phyloP scores from a whole-genome alignment of 2,888 invertebrate species.

The Coelopa pilipes region DNA sequence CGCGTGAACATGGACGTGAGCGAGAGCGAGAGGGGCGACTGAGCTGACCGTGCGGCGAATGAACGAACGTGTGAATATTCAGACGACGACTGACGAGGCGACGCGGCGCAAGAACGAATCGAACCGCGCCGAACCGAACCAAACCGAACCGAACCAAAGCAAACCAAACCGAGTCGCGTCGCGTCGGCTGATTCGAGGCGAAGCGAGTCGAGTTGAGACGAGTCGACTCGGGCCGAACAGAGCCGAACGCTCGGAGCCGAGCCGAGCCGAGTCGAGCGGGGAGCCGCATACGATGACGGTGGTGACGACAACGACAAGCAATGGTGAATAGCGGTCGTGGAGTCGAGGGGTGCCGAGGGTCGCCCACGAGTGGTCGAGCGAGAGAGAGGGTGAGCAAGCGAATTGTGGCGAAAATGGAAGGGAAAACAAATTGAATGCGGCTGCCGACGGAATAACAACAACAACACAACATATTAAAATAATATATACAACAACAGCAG shows the following conservation, averaged over 20 bases:
- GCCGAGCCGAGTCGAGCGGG: slow-evolving; percentile 28
- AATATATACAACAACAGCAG: no score
- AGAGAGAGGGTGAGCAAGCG: slow-evolving; percentile 42
- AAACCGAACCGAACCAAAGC: slow-evolving; percentile 1
- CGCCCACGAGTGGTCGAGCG: slow-evolving; percentile 31
- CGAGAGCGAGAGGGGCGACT: neutral
- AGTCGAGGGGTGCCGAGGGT: no score
- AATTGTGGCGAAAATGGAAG: slow-evolving; percentile 39
- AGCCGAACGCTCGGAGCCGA: no score
- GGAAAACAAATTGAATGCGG: slow-evolving; percentile 31
- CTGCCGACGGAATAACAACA: slow-evolving; percentile 2
- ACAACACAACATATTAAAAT: no score
- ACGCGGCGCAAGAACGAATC: slow-evolving; percentile 34
- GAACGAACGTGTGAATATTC: slow-evolving; percentile 39
- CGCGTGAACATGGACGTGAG: neutral
- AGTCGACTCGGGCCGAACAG: no score
- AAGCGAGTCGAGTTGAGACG: no score
- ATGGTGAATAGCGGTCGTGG: no score
- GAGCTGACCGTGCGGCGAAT: slow-evolving; percentile 8
- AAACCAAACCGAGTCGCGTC: no score
- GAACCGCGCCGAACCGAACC: slow-evolving; percentile 27
- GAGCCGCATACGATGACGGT: slow-evolving; percentile 18
- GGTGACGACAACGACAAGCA: no score
- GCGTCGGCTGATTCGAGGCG: no score
- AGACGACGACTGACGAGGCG: slow-evolving; percentile 34